phyloP scores from a whole-genome alignment of 1,140 invertebrate species.

The Drosophila sp. region DNA sequence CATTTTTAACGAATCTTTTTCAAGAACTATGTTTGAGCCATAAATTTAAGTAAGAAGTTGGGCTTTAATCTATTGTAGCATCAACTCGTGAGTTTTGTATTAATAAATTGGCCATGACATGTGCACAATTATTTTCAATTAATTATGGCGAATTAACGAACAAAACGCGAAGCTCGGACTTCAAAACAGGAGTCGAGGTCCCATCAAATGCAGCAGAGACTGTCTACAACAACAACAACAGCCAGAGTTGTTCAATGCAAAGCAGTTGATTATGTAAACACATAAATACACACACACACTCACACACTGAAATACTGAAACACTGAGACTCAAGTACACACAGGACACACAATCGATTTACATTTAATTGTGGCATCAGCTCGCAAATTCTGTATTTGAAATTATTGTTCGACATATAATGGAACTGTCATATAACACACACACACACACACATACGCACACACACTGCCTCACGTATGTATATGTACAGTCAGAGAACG shows the following conservation, averaged over 20 bases:
- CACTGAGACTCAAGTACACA: no score
- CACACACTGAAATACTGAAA: background rate
- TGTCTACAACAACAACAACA: background rate
- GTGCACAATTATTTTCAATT: constrained; percentile 48
- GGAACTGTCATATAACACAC: constrained; percentile 38
- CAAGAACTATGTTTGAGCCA: background rate
- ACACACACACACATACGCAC: constrained; percentile 7
- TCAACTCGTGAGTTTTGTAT: constrained; percentile 13
- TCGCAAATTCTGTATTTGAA: constrained; percentile 49
- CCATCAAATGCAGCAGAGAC: constrained; percentile 23
- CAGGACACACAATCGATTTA: constrained; percentile 36
- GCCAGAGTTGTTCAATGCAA: background rate
- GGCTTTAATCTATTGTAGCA: constrained; percentile 1
- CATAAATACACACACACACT: background rate
- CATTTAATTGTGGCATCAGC: constrained; percentile 53
- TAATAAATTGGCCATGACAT: constrained; percentile 38
- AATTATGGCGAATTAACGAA: constrained; percentile 38
- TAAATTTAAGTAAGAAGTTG: background rate
- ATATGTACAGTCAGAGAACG: background rate
- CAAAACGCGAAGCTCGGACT: background rate
- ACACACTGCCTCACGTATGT: constrained; percentile 4
- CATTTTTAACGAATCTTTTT: no score
- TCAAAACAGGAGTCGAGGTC: background rate
- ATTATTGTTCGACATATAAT: constrained; percentile 48
- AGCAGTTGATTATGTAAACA: constrained; percentile 33